These are phyloP conservation scores for Harpalus rufipes DNA, from an alignment of 2,888 invertebrate genomes.

Conservation along the genomic window DNA sequence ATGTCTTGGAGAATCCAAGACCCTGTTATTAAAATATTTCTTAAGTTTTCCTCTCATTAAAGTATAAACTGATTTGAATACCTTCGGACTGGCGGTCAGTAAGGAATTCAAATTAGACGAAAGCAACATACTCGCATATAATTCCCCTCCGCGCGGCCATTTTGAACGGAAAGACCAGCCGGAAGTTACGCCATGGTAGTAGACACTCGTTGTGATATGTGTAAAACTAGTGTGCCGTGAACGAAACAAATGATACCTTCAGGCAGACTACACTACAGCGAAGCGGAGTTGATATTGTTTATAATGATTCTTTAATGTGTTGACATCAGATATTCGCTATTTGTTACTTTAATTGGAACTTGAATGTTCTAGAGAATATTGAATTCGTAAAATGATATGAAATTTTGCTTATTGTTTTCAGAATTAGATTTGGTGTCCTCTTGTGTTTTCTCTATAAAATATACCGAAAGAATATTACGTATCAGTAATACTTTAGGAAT, in stretches of 20 bases:
- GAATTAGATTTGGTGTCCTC: no score
- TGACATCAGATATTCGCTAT: slow-evolving; percentile 20
- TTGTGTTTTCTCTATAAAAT: no score
- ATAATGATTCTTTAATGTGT: slow-evolving; percentile 50
- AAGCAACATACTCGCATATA: slow-evolving; percentile 44
- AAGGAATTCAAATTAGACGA: slow-evolving; percentile 63
- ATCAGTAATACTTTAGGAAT: no score
- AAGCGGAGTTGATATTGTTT: background rate
- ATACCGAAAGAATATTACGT: no score
- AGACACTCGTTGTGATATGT: background rate
- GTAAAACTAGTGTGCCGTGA: slow-evolving; percentile 55
- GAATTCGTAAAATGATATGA: background rate
- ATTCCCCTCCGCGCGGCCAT: slow-evolving; percentile 45
- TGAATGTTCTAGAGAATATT: background rate
- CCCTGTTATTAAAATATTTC: slow-evolving; percentile 64
- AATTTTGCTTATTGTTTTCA: no score
- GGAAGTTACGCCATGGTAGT: slow-evolving; percentile 56
- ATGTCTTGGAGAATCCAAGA: slow-evolving; percentile 59
- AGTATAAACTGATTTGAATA: slow-evolving; percentile 62
- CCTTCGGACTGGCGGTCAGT: slow-evolving; percentile 56
- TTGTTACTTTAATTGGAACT: slow-evolving; percentile 8
- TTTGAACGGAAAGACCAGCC: slow-evolving; percentile 60
- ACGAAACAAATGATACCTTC: slow-evolving; percentile 33
- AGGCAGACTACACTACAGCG: slow-evolving; percentile 37
- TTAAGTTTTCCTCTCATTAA: slow-evolving; percentile 59